A percentile compares a stretch with the other conserved stretches of the same genome.
phyloP scores from a whole-genome alignment of 2,113 vertebrate genomes.

The Oryctolagus cuniculus region mOryCun1.1 NC_091432.1:32727001-32727500 shows the following conservation, averaged over 20 bases:
- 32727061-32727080: slow-evolving; percentile 49
- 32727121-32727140: slow-evolving; percentile 56
- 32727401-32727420: slow-evolving; percentile 30
- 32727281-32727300: slow-evolving; percentile 51
- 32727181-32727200: not conserved
- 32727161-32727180: slow-evolving; percentile 41
- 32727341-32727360: slow-evolving; percentile 41
- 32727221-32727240: slow-evolving; percentile 18
- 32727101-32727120: slow-evolving; percentile 53
- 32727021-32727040: slow-evolving; percentile 70
- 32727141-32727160: slow-evolving; percentile 69
- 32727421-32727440: slow-evolving; percentile 55
- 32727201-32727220: slow-evolving; percentile 40
- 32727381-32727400: slow-evolving; percentile 61
- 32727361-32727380: slow-evolving; percentile 33
- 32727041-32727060: slow-evolving; percentile 57
- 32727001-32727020: slow-evolving; percentile 74
- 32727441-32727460: slow-evolving; percentile 50
- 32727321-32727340: slow-evolving; percentile 15
- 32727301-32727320: not conserved
- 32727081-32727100: not conserved
- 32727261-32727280: slow-evolving; percentile 38
- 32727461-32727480: too few species aligned
- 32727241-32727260: slow-evolving; percentile 53
- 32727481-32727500: too few species aligned